Conservation (phyloP, 2,797 vertebrate species). For the Poeciliopsis infans region DNA sequence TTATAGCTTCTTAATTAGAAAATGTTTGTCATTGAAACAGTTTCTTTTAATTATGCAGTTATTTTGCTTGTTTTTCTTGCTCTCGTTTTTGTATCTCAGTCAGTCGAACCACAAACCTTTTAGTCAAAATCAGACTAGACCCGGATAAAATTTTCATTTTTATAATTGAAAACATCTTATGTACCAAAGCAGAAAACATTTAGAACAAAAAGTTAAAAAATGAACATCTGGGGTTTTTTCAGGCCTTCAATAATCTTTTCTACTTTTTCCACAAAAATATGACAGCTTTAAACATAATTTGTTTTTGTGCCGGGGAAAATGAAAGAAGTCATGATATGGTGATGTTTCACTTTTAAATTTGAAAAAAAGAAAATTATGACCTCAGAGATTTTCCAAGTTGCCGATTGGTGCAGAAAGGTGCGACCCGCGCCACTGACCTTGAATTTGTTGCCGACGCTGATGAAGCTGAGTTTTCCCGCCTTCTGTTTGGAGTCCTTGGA, state of each 20-base stretch:
- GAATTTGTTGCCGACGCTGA: constrained; percentile 99
- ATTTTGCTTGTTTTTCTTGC: no score
- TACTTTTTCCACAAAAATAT: background rate
- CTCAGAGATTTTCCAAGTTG: background rate
- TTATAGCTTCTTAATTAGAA: no score
- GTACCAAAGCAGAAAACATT: background rate
- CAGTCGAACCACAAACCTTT: background rate
- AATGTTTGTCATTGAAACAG: no score
- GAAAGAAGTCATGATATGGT: background rate
- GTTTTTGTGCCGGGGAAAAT: background rate
- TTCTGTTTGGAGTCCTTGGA: constrained; percentile 95
- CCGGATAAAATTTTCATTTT: background rate
- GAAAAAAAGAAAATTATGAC: background rate
- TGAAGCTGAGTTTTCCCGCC: constrained; percentile 96
- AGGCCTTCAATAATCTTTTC: background rate
- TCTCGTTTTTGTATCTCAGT: no score
- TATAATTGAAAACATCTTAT: background rate
- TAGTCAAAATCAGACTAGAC: background rate
- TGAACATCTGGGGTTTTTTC: no score
- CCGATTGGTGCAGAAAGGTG: background rate
- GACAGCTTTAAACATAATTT: background rate
- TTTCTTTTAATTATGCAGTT: no score
- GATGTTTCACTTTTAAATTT: background rate
- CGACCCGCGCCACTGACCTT: constrained; percentile 84
- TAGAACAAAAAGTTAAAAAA: background rate